A percentile compares a stretch with the other conserved stretches of the same genome.
Evolutionary conservation across 2,113 vertebrate genomes (phyloP).

Genomic region (Dendropsophus ebraccatus): DNA sequence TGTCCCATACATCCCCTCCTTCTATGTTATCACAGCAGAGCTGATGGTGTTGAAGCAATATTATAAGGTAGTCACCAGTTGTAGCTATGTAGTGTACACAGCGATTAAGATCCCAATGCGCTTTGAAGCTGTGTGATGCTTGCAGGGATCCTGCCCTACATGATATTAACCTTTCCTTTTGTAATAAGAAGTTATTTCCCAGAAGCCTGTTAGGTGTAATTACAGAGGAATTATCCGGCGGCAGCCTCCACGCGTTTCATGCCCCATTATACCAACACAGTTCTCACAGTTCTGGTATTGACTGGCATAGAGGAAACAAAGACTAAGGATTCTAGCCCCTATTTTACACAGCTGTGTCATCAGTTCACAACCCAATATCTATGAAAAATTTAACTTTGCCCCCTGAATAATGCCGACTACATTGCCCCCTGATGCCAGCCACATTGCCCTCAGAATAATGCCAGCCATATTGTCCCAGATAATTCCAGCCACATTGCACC

Average conservation of each 20-base stretch:
- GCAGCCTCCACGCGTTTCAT: background rate
- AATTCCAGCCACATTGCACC: too few species aligned
- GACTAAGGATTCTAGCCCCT: too few species aligned
- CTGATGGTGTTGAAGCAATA: background rate
- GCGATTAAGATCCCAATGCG: background rate
- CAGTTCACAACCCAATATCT: too few species aligned
- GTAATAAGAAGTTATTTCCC: slow-evolving; percentile 11
- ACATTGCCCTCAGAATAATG: background rate
- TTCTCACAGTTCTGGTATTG: background rate
- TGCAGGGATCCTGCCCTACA: background rate
- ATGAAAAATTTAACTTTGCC: too few species aligned
- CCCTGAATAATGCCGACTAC: background rate
- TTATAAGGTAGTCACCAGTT: background rate
- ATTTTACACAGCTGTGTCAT: too few species aligned
- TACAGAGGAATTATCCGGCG: background rate
- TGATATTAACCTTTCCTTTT: slow-evolving; percentile 3
- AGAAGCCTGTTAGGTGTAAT: background rate
- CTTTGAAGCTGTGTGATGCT: background rate
- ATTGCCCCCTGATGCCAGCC: background rate
- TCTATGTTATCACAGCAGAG: background rate
- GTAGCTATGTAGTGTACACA: background rate
- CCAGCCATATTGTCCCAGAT: background rate
- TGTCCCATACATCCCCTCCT: too few species aligned
- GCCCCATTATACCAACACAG: background rate
- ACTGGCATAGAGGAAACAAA: too few species aligned